Percentiles rank a stretch among this genome's conserved stretches.
These are phyloP conservation scores for Phrynosoma platyrhinos DNA, from an alignment of 2,113 vertebrate genomes.

Conservation along the genomic window DNA sequence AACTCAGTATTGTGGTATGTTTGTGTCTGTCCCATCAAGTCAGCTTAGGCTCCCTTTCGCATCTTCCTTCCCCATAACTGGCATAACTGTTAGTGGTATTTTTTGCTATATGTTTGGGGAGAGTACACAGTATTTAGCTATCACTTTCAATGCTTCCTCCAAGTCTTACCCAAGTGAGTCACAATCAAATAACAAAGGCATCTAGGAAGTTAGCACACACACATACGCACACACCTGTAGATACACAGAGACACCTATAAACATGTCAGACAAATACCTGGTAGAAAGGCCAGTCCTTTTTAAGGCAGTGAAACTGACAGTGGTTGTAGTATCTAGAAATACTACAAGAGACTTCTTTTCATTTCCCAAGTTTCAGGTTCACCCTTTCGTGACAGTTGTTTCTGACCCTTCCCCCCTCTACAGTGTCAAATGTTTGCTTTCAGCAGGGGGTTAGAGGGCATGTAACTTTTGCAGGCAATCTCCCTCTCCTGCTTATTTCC, in stretches of 20 bases:
- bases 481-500: not conserved
- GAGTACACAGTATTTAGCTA: too few species aligned
- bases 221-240: too few species aligned
- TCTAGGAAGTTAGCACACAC: too few species aligned
- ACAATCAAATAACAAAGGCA: not conserved
- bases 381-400: constrained; percentile 14
- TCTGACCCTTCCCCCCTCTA: not conserved
- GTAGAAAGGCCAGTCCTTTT: not conserved
- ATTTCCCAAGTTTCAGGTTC: not conserved
- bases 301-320: not conserved
- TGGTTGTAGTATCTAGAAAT: not conserved
- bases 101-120: not conserved
- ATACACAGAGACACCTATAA: too few species aligned
- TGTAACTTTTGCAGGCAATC: not conserved
- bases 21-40: too few species aligned
- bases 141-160: not conserved
- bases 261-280: not conserved
- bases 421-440: not conserved
- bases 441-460: constrained; percentile 20
- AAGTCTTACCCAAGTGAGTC: not conserved
- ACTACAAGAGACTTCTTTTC: not conserved
- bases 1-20: too few species aligned
- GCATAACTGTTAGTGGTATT: too few species aligned
- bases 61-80: too few species aligned
- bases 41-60: too few species aligned